These are phyloP conservation scores for Drosophila greeni DNA, from an alignment of 2,888 invertebrate species.

Conservation along the genomic window DNA sequence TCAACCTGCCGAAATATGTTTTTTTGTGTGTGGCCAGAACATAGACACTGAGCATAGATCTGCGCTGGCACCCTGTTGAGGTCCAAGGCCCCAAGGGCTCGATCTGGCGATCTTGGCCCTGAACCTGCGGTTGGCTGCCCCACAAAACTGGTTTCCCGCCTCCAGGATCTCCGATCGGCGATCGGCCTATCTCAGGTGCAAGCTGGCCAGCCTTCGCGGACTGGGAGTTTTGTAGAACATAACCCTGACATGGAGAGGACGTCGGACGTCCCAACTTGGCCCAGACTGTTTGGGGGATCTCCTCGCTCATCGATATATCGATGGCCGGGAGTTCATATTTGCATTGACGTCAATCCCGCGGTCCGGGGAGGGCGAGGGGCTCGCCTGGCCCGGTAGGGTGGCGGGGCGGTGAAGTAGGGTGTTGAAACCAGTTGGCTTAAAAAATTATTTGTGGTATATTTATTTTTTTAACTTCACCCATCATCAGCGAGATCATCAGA, in stretches of 20 bases:
- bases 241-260: constrained; percentile 64
- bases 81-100: constrained; percentile 17
- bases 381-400: constrained; percentile 11
- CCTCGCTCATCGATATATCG: constrained; percentile 27
- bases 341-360: constrained; percentile 69
- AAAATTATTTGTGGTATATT: constrained; percentile 5
- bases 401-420: constrained; percentile 11
- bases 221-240: constrained; percentile 52
- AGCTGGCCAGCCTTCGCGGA: constrained; percentile 45
- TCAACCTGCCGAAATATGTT: constrained; percentile 48
- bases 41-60: constrained; percentile 5
- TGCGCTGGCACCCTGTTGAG: constrained; percentile 9
- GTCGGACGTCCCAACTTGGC: constrained; percentile 11
- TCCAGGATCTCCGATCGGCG: constrained; percentile 11
- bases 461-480: constrained; percentile 7
- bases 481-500: constrained; percentile 13
- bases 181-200: constrained; percentile 46
- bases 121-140: constrained; percentile 32
- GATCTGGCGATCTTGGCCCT: constrained; percentile 25
- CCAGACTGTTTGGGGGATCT: constrained; percentile 27
- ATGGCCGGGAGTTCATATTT: constrained; percentile 52
- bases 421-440: constrained; percentile 36
- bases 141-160: constrained; percentile 22
- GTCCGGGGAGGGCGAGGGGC: constrained; percentile 14
- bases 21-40: constrained; percentile 9